These are phyloP conservation scores for Prosapia bicincta DNA, from an alignment of 2,888 invertebrate genomes.

Conservation along the genomic window DNA sequence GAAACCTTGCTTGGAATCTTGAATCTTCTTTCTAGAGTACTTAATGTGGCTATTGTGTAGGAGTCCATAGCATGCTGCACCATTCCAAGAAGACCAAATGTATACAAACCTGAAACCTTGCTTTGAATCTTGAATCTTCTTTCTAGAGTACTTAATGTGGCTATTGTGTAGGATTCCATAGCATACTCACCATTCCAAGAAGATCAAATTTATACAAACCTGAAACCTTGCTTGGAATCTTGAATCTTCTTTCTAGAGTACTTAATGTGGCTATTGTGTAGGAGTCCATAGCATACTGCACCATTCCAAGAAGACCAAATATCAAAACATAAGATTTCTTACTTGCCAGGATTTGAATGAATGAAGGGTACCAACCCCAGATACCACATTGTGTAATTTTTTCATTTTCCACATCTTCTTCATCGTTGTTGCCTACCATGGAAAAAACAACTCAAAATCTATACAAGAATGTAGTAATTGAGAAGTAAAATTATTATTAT, in stretches of 20 bases:
- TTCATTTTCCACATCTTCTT: background rate
- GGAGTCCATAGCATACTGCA: background rate
- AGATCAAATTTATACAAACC: background rate
- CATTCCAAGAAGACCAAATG: background rate
- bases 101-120: background rate
- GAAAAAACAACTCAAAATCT: too few relatives aligned
- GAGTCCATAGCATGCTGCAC: background rate
- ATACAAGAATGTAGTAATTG: too few relatives aligned
- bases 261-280: background rate
- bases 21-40: background rate
- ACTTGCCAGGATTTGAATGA: background rate
- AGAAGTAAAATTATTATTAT: too few relatives aligned
- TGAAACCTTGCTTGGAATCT: background rate
- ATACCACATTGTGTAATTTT: background rate
- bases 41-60: background rate
- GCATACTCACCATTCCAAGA: background rate
- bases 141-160: background rate
- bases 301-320: background rate
- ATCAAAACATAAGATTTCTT: background rate
- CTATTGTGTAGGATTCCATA: background rate
- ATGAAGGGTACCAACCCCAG: background rate
- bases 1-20: background rate
- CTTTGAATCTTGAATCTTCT: background rate
- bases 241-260: background rate
- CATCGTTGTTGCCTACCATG: background rate